Percentiles rank a stretch among this genome's conserved stretches.
Evolutionary conservation across 2,888 invertebrate species (phyloP).

Genomic region (Oxytorus armatus): DNA sequence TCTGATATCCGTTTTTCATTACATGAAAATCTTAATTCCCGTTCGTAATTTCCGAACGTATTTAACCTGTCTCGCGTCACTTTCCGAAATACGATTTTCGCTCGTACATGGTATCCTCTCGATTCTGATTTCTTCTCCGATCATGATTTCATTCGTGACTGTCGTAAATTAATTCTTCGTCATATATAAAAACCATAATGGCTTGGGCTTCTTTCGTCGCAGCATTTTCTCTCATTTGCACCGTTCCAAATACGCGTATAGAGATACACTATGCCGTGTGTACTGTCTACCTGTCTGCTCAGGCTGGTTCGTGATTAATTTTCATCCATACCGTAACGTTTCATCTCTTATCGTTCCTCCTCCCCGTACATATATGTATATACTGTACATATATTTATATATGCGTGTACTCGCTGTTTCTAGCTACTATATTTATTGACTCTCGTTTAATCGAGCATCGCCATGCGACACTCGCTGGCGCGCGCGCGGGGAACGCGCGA

Average conservation of each 20-base stretch:
- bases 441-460: slow-evolving; percentile 66
- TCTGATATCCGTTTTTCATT: too few species aligned
- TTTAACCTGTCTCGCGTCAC: not conserved
- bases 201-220: slow-evolving; percentile 5
- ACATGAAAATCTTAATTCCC: too few species aligned
- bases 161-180: slow-evolving; percentile 32
- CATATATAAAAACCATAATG: slow-evolving; percentile 18
- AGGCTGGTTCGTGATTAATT: slow-evolving; percentile 52
- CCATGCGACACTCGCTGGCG: slow-evolving; percentile 63
- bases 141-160: slow-evolving; percentile 40
- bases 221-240: slow-evolving; percentile 25
- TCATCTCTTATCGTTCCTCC: slow-evolving; percentile 44
- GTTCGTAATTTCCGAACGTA: too few species aligned
- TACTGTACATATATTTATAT: slow-evolving; percentile 11
- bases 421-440: slow-evolving; percentile 62
- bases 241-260: slow-evolving; percentile 22
- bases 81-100: not conserved
- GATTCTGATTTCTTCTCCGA: slow-evolving; percentile 5
- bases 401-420: slow-evolving; percentile 49
- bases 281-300: slow-evolving; percentile 14
- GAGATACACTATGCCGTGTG: not conserved
- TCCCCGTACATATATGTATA: slow-evolving; percentile 6
- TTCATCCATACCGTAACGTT: slow-evolving; percentile 44
- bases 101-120: not conserved
- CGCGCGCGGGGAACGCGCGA: slow-evolving; percentile 47